Conservation (phyloP, 2,113 vertebrate genomes). For the Cyprinodon tularosa region DNA sequence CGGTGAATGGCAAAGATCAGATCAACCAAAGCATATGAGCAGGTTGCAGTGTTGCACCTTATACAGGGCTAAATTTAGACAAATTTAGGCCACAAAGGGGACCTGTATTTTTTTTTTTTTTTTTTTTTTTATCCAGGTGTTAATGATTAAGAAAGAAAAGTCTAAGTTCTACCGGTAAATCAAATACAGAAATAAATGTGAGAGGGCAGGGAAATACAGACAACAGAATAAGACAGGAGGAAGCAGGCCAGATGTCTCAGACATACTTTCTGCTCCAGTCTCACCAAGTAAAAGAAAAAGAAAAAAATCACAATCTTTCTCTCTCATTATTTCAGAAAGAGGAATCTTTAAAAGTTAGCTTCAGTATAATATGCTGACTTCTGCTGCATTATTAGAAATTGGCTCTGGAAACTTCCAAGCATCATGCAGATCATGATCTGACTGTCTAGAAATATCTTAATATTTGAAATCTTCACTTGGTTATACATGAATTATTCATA, state of each 20-base stretch:
- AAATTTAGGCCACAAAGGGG: neutral
- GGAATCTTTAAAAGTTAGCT: constrained; percentile 27
- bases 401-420: neutral
- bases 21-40: neutral
- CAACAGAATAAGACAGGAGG: constrained; percentile 40
- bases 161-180: constrained; percentile 17
- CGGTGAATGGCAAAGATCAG: constrained; percentile 2
- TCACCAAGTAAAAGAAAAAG: constrained; percentile 18
- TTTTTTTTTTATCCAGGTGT: neutral
- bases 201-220: constrained; percentile 55
- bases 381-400: constrained; percentile 14
- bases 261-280: constrained; percentile 47
- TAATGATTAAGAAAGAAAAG: constrained; percentile 20
- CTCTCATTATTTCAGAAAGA: neutral
- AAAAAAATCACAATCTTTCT: constrained; percentile 14
- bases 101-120: neutral
- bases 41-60: neutral
- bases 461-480: constrained; percentile 14
- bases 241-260: constrained; percentile 45
- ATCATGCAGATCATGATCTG: neutral
- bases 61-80: no score
- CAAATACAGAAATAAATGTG: constrained; percentile 46
- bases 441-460: constrained; percentile 8
- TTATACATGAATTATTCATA: constrained; percentile 46
- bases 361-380: constrained; percentile 22